Conservation (phyloP, 2,888 invertebrate species). For the Lagria hirta region DNA sequence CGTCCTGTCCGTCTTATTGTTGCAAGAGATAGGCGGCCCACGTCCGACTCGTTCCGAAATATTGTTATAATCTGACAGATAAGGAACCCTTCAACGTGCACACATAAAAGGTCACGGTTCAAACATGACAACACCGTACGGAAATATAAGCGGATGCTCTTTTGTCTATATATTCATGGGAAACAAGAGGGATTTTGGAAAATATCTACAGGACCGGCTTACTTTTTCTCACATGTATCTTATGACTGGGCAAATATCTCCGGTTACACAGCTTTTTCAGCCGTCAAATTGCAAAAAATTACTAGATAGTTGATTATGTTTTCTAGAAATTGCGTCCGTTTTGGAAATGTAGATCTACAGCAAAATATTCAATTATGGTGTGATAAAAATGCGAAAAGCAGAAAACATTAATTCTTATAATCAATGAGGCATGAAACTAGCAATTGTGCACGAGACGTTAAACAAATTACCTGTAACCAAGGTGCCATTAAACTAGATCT, state of each 20-base stretch:
- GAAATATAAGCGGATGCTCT: conserved; percentile 7
- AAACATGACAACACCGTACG: conserved; percentile 6
- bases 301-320: no score
- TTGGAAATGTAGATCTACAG: conserved; percentile 8
- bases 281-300: conserved; percentile 35
- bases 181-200: no score
- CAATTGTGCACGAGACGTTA: conserved; percentile 29
- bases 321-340: conserved; percentile 44
- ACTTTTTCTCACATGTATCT: conserved; percentile 17
- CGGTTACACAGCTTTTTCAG: conserved; percentile 45
- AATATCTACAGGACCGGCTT: no score
- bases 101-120: conserved; percentile 21
- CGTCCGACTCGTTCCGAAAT: conserved; percentile 47
- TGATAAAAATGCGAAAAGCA: conserved; percentile 25
- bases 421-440: conserved; percentile 30
- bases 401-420: conserved; percentile 28
- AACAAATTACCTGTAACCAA: conserved; percentile 28
- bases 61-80: conserved; percentile 52
- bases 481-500: conserved; percentile 22
- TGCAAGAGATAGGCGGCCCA: conserved; percentile 50
- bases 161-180: no score
- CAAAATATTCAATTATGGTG: conserved; percentile 22
- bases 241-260: conserved; percentile 29
- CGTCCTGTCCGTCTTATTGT: conserved; percentile 43
- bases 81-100: conserved; percentile 39